These are phyloP conservation scores for Tachyglossus aculeatus DNA, from an alignment of 2,797 vertebrate genomes.

Conservation along the genomic window DNA sequence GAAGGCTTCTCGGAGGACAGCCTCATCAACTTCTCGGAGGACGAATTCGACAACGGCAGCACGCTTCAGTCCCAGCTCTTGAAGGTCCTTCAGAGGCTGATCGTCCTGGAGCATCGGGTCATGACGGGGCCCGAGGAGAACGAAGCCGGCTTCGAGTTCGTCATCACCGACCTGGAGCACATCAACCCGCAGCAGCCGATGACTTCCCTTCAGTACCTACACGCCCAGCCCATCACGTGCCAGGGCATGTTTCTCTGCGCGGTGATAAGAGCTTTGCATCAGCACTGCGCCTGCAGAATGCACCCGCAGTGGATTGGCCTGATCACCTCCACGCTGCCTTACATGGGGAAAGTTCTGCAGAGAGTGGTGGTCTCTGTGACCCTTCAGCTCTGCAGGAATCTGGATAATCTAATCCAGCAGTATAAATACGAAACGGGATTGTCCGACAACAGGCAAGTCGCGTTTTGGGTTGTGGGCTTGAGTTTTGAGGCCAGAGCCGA, in stretches of 20 bases:
- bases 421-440: conserved; percentile 94
- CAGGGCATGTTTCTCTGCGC: conserved; percentile 99
- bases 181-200: conserved; percentile 95
- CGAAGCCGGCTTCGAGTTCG: conserved; percentile 87
- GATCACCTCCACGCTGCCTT: conserved; percentile 94
- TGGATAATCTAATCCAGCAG: conserved; percentile 96
- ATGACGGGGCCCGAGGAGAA: conserved; percentile 89
- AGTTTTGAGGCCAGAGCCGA: too few relatives aligned
- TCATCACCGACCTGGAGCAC: conserved; percentile 90
- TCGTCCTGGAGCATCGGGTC: conserved; percentile 92
- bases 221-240: conserved; percentile 95
- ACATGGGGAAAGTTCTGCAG: conserved; percentile 94
- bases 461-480: conserved; percentile 77
- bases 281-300: conserved; percentile 97
- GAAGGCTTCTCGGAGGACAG: conserved; percentile 97
- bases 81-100: conserved; percentile 90
- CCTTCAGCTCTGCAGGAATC: conserved; percentile 94
- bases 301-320: conserved; percentile 97
- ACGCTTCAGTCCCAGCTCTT: conserved; percentile 94
- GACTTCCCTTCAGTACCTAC: conserved; percentile 94
- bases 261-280: conserved; percentile 94
- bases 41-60: conserved; percentile 92
- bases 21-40: conserved; percentile 95
- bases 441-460: conserved; percentile 86
- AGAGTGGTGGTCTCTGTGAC: conserved; percentile 96